phyloP scores from a whole-genome alignment of 2,797 vertebrate genomes.

The Thaleichthys pacificus region DNA sequence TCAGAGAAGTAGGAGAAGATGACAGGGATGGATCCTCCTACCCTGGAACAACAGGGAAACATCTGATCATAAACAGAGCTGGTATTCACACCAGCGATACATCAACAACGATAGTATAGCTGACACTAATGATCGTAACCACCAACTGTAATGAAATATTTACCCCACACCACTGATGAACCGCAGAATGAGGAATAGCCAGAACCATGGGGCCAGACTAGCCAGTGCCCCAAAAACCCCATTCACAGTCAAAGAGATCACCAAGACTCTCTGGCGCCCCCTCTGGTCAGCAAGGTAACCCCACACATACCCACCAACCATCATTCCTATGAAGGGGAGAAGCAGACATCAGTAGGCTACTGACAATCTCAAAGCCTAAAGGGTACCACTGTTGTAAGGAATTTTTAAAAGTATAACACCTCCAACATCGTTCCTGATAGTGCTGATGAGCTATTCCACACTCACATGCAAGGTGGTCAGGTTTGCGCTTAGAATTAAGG shows the following conservation, averaged over 20 bases:
- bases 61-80: too few relatives aligned
- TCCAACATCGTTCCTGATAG: too few relatives aligned
- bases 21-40: conserved; percentile 78
- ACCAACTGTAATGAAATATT: background rate
- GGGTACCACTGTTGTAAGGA: too few relatives aligned
- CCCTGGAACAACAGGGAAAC: conserved; percentile 48
- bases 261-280: conserved; percentile 70
- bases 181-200: conserved; percentile 75
- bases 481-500: too few relatives aligned
- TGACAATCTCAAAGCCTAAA: background rate
- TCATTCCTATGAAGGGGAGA: conserved; percentile 69
- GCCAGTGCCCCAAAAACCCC: conserved; percentile 74
- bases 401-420: too few relatives aligned
- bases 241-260: conserved; percentile 72
- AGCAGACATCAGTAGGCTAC: background rate
- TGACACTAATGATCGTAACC: background rate
- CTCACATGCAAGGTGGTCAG: too few relatives aligned
- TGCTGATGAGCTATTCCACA: too few relatives aligned
- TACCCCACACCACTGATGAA: conserved; percentile 79
- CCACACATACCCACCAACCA: conserved; percentile 79
- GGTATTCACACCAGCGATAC: background rate
- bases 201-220: conserved; percentile 69
- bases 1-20: conserved; percentile 83
- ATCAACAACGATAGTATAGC: too few relatives aligned
- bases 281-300: conserved; percentile 75